These are phyloP conservation scores for Meda fulgida DNA, from an alignment of 2,797 vertebrate species.

Conservation along the genomic window DNA sequence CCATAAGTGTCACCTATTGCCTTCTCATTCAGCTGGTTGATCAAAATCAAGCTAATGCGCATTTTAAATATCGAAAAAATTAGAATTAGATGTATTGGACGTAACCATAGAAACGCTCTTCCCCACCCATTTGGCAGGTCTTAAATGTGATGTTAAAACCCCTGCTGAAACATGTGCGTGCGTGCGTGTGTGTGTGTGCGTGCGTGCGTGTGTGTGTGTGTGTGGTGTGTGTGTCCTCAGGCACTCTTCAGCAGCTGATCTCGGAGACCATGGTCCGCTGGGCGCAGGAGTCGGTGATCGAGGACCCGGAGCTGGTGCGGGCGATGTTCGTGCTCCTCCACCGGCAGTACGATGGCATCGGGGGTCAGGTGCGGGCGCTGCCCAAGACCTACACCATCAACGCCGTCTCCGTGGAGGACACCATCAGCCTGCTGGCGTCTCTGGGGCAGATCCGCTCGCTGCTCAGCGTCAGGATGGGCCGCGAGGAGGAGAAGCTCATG, in stretches of 20 bases:
- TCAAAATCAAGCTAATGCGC: too few species aligned
- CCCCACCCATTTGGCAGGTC: too few species aligned
- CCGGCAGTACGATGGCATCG: constrained; percentile 93
- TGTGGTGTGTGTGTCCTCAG: not conserved
- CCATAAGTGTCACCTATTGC: too few species aligned
- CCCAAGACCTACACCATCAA: constrained; percentile 97
- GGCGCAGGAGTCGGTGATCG: constrained; percentile 95
- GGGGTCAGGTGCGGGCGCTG: constrained; percentile 89
- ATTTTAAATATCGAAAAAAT: too few species aligned
- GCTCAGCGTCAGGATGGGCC: constrained; percentile 94
- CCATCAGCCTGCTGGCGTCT: constrained; percentile 91
- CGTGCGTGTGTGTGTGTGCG: too few species aligned
- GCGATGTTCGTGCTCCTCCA: constrained; percentile 96
- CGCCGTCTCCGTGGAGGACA: constrained; percentile 92
- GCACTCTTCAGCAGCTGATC: constrained; percentile 91
- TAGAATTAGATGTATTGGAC: too few species aligned
- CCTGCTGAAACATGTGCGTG: too few species aligned
- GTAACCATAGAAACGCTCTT: too few species aligned
- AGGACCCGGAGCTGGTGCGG: constrained; percentile 92
- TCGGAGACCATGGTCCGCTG: constrained; percentile 97
- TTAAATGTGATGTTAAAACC: too few species aligned
- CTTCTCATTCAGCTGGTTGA: too few species aligned
- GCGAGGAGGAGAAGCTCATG: constrained; percentile 98
- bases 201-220: not conserved
- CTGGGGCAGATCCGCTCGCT: constrained; percentile 94